A percentile compares a stretch with the other conserved stretches of the same genome.
phyloP scores from a whole-genome alignment of 2,888 invertebrate species.

The Druceiella hillmani region DNA sequence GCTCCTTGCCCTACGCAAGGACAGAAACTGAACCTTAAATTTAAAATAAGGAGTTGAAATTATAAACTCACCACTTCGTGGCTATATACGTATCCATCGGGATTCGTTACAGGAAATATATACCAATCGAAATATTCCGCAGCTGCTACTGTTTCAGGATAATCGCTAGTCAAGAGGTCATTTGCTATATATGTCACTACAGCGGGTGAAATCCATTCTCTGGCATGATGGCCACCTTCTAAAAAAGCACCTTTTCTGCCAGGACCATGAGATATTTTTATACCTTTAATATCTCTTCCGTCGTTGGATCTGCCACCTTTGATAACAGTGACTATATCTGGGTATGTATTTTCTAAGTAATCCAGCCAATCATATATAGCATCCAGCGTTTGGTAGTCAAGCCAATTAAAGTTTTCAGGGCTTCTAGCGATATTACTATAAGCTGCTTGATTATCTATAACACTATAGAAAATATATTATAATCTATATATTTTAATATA shows the following conservation, averaged over 20 bases:
- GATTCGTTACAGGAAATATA: constrained; percentile 67
- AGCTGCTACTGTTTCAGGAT: constrained; percentile 41
- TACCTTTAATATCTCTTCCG: constrained; percentile 47
- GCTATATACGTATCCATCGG: constrained; percentile 69
- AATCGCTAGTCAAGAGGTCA: constrained; percentile 53
- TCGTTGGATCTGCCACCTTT: too few relatives aligned
- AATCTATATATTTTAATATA: constrained; percentile 1
- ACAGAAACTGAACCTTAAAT: too few relatives aligned
- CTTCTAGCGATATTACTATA: constrained; percentile 34
- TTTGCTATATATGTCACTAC: constrained; percentile 57
- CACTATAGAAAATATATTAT: constrained; percentile 31
- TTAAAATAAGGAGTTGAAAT: too few relatives aligned
- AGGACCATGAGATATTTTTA: constrained; percentile 34
- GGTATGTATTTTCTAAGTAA: constrained; percentile 31
- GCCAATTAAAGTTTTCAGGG: constrained; percentile 32
- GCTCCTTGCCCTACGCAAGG: too few relatives aligned
- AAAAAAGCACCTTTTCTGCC: constrained; percentile 33
- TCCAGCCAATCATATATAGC: constrained; percentile 54
- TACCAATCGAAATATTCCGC: constrained; percentile 64
- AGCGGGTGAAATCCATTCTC: constrained; percentile 72
- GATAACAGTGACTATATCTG: constrained; percentile 34
- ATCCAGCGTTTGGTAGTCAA: constrained; percentile 36
- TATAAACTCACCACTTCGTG: constrained; percentile 53
- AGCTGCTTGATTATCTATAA: constrained; percentile 35
- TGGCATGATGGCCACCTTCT: constrained; percentile 58